These are phyloP conservation scores for Tympanoctomys barrerae DNA, from an alignment of 2,797 vertebrate genomes.

Conservation along the genomic window DNA sequence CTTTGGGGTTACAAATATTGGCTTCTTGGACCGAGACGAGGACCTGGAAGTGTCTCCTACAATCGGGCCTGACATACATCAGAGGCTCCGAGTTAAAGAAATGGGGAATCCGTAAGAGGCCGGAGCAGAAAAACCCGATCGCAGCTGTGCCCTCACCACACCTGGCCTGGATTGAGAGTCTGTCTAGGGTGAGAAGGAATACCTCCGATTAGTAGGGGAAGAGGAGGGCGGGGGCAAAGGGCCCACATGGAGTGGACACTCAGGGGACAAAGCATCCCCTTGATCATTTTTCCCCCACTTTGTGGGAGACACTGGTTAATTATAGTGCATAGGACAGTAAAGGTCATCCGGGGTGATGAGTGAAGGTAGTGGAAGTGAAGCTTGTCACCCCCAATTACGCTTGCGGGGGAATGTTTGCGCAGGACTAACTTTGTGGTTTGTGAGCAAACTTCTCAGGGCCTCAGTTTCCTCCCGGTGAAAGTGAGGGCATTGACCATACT, in stretches of 20 bases:
- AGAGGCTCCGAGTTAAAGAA: neutral
- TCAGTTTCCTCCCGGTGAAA: slow-evolving; percentile 61
- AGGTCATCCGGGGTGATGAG: neutral
- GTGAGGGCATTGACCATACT: slow-evolving; percentile 44
- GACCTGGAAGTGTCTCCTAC: no score
- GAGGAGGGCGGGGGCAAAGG: neutral
- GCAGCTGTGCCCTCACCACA: neutral
- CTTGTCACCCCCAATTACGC: neutral
- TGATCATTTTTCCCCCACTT: slow-evolving; percentile 1
- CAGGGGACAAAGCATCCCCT: neutral
- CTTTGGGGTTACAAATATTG: no score
- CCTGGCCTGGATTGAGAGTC: slow-evolving; percentile 6
- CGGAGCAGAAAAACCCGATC: neutral
- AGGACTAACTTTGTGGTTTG: neutral
- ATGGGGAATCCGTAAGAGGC: neutral
- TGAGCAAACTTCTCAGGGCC: neutral
- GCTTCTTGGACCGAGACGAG: no score
- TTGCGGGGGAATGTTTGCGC: neutral
- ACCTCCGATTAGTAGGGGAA: neutral
- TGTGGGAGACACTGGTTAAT: neutral
- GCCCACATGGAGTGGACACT: neutral
- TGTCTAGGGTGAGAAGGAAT: slow-evolving; percentile 12
- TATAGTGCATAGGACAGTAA: neutral
- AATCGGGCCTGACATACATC: neutral
- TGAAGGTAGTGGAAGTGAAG: neutral